Evolutionary conservation across 2,888 invertebrate species (phyloP).

Genomic region (Epicampocera succincta): DNA sequence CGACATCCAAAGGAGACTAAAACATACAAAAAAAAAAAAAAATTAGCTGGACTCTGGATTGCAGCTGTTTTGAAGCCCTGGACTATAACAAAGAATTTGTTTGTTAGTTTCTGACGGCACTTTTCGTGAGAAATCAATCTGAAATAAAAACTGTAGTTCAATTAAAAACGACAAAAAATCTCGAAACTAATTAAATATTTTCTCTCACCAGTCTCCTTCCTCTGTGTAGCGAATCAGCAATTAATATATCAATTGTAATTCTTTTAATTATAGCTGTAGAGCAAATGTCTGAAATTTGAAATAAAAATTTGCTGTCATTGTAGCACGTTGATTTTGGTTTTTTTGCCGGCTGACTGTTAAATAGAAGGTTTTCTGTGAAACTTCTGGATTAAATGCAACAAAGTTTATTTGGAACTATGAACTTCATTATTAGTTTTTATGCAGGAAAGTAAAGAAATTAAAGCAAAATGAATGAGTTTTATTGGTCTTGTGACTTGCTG

Average conservation of each 20-base stretch:
- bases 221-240: constrained; percentile 19
- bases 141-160: constrained; percentile 37
- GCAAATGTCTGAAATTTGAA: constrained; percentile 37
- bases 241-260: constrained; percentile 33
- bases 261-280: constrained; percentile 43
- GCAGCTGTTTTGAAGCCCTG: too few relatives aligned
- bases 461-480: neutral
- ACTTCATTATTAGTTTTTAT: neutral
- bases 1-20: too few relatives aligned
- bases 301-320: constrained; percentile 43
- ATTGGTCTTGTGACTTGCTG: constrained; percentile 49
- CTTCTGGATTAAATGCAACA: constrained; percentile 31
- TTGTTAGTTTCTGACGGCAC: constrained; percentile 32
- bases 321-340: constrained; percentile 38
- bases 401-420: constrained; percentile 10
- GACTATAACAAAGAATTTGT: too few relatives aligned
- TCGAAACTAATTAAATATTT: constrained; percentile 3
- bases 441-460: neutral
- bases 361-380: constrained; percentile 17
- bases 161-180: constrained; percentile 29
- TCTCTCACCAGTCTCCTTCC: constrained; percentile 2
- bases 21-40: too few relatives aligned
- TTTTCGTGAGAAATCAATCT: constrained; percentile 47
- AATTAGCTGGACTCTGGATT: too few relatives aligned
- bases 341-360: neutral